Conservation (phyloP, 2,888 invertebrate genomes). For the Hyposoter didymator region DNA sequence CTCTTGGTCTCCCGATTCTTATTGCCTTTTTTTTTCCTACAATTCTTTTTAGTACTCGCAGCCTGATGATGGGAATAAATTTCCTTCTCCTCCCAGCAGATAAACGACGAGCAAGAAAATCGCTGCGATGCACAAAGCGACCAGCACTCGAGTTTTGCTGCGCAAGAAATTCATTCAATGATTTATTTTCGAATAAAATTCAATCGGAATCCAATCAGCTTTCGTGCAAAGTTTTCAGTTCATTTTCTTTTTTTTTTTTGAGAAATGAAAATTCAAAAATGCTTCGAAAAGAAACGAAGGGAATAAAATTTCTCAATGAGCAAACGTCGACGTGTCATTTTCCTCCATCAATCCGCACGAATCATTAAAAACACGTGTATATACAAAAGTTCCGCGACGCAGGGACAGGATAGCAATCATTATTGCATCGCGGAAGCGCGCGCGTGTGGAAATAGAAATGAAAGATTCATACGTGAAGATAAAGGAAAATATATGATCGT, state of each 20-base stretch:
- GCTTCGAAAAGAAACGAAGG: background rate
- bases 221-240: background rate
- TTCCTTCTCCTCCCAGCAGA: constrained; percentile 73
- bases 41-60: constrained; percentile 68
- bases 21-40: constrained; percentile 9
- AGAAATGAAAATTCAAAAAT: background rate
- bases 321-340: background rate
- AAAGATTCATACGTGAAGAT: constrained; percentile 65
- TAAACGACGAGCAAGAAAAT: constrained; percentile 69
- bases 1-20: background rate
- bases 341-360: background rate
- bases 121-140: constrained; percentile 70
- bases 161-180: constrained; percentile 55
- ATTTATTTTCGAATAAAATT: constrained; percentile 13
- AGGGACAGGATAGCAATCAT: constrained; percentile 58
- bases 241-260: background rate
- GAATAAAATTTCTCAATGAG: background rate
- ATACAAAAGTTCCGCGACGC: constrained; percentile 25
- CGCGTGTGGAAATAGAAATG: constrained; percentile 59
- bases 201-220: background rate
- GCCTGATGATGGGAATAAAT: constrained; percentile 65
- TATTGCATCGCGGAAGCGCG: constrained; percentile 61
- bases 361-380: background rate
- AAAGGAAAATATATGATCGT: constrained; percentile 66
- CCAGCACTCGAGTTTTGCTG: constrained; percentile 71